Evolutionary conservation across 1,140 invertebrate genomes (phyloP).

Genomic region (Tetraneura akinire): DNA sequence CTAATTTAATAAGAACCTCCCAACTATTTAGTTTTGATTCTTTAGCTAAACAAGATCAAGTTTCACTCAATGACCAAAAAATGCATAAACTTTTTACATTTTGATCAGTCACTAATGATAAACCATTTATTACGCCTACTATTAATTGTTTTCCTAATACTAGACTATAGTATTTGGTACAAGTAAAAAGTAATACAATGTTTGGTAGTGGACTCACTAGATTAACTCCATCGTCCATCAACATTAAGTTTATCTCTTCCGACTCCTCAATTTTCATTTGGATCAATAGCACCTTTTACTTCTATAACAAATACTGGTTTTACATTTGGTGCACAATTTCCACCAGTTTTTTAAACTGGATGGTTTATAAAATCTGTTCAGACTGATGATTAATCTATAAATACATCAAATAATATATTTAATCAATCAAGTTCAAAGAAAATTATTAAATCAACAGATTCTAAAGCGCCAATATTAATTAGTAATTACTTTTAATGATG

Average conservation of each 20-base stretch:
- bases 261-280: conserved; percentile 33
- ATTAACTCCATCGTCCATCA: conserved; percentile 8
- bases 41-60: conserved; percentile 29
- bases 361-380: not conserved
- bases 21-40: conserved; percentile 45
- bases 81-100: not conserved
- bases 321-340: conserved; percentile 27
- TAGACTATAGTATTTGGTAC: conserved; percentile 30
- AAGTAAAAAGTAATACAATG: conserved; percentile 18
- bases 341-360: conserved; percentile 23
- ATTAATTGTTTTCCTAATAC: conserved; percentile 14
- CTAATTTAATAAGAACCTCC: conserved; percentile 13
- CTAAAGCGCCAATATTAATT: conserved; percentile 37
- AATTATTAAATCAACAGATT: conserved; percentile 11
- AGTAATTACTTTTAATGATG: conserved; percentile 45
- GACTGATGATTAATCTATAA: not conserved
- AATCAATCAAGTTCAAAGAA: conserved; percentile 6
- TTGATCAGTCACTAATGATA: not conserved
- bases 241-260: not conserved
- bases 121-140: not conserved
- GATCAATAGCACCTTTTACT: not conserved
- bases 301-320: not conserved
- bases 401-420: conserved; percentile 34
- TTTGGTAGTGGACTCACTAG: conserved; percentile 27
- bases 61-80: not conserved